These are phyloP conservation scores for Margarornis squamiger DNA, from an alignment of 2,797 vertebrate species.

Conservation along the genomic window DNA sequence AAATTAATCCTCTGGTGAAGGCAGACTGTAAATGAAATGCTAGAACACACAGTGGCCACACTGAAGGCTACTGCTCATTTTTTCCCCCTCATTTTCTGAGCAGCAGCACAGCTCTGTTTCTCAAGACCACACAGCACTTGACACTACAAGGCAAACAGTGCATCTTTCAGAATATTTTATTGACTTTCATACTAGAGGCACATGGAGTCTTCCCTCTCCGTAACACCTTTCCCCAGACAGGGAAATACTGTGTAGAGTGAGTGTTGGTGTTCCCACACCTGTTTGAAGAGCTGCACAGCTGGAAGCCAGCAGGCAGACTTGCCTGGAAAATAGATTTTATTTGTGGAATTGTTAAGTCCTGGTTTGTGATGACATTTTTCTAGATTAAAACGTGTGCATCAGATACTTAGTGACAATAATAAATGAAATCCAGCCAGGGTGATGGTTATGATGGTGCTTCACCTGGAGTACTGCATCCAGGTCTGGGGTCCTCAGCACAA, in stretches of 20 bases:
- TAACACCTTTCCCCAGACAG: constrained; percentile 23
- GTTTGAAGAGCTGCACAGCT: background rate
- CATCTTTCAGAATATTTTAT: constrained; percentile 35
- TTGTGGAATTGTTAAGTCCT: background rate
- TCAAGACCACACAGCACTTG: background rate
- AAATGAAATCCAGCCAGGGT: background rate
- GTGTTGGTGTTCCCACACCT: constrained; percentile 5
- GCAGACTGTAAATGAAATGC: constrained; percentile 27
- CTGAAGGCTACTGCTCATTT: constrained; percentile 16
- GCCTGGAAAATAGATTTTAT: constrained; percentile 2
- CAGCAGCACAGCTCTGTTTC: background rate
- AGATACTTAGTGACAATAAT: background rate
- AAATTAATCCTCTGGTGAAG: constrained; percentile 37
- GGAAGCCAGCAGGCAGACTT: background rate
- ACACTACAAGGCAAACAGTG: constrained; percentile 10
- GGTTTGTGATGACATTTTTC: background rate
- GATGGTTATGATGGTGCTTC: background rate
- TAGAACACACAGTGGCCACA: background rate
- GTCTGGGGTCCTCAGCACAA: background rate
- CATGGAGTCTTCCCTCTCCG: background rate
- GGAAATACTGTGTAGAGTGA: background rate
- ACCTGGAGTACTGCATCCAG: background rate
- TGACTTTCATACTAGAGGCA: background rate
- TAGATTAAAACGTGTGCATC: background rate
- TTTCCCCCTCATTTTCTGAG: background rate